Conservation (phyloP, 1,140 invertebrate genomes). For the Aphis gossypii region DNA sequence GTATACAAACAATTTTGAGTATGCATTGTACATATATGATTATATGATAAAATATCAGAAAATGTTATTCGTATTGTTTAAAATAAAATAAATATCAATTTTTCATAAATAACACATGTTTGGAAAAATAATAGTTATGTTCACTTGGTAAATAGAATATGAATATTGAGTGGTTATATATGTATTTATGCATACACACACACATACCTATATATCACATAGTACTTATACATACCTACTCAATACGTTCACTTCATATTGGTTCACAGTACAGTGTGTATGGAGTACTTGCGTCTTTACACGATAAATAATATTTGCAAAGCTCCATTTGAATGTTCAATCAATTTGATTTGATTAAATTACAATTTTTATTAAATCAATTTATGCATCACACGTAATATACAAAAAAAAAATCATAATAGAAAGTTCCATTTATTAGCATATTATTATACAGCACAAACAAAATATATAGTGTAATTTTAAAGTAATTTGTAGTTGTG, state of each 20-base stretch:
- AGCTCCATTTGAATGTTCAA: background rate
- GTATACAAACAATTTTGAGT: background rate
- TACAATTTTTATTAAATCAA: background rate
- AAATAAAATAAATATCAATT: background rate
- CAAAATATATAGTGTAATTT: background rate
- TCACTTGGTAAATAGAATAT: background rate
- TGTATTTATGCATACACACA: too few species aligned
- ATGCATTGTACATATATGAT: background rate
- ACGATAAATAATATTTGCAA: background rate
- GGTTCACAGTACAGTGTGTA: background rate
- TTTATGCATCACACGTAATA: background rate
- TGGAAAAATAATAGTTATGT: background rate
- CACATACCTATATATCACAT: too few species aligned
- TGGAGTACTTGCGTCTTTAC: background rate
- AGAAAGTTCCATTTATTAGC: background rate
- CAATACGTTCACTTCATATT: too few species aligned
- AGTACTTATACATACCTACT: too few species aligned
- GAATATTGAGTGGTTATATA: too few species aligned
- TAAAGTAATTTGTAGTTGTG: background rate
- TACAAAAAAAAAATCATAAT: background rate
- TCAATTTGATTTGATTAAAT: background rate
- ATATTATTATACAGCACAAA: background rate
- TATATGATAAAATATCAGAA: background rate
- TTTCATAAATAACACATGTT: background rate
- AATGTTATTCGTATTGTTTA: background rate